phyloP scores from a whole-genome alignment of 2,888 invertebrate species.

The Drosophila atripex region DNA sequence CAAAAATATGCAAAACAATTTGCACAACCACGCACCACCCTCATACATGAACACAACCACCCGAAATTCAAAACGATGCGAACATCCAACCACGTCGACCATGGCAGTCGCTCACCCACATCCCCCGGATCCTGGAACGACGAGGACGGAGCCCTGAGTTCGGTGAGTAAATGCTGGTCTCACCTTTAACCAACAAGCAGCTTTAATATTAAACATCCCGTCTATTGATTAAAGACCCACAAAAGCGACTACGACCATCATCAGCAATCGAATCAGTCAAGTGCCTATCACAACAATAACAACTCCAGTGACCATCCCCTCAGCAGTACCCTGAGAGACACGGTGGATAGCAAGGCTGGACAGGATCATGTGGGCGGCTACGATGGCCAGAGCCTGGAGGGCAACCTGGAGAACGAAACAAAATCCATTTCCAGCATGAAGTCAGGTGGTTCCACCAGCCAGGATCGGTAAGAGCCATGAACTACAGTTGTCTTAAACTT shows the following conservation, averaged over 20 bases:
- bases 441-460: constrained; percentile 91
- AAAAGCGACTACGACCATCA: constrained; percentile 79
- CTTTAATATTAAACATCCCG: not conserved
- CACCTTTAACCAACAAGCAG: not conserved
- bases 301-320: constrained; percentile 55
- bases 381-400: constrained; percentile 96
- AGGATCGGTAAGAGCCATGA: constrained; percentile 87
- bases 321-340: constrained; percentile 57
- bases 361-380: constrained; percentile 84
- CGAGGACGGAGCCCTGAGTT: constrained; percentile 82
- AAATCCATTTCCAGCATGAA: constrained; percentile 93
- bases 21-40: constrained; percentile 49
- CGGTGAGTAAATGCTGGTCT: constrained; percentile 68
- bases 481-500: not conserved
- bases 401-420: constrained; percentile 96
- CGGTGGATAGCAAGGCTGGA: constrained; percentile 66
- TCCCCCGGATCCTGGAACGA: constrained; percentile 84
- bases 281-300: constrained; percentile 52
- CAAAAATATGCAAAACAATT: constrained; percentile 56
- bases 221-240: constrained; percentile 66
- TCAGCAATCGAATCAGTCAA: constrained; percentile 61
- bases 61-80: constrained; percentile 35
- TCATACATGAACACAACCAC: constrained; percentile 37
- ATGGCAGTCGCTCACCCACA: constrained; percentile 82
- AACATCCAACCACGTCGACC: constrained; percentile 32